Conservation (phyloP, 2,888 invertebrate genomes). For the Noctua janthe region DNA sequence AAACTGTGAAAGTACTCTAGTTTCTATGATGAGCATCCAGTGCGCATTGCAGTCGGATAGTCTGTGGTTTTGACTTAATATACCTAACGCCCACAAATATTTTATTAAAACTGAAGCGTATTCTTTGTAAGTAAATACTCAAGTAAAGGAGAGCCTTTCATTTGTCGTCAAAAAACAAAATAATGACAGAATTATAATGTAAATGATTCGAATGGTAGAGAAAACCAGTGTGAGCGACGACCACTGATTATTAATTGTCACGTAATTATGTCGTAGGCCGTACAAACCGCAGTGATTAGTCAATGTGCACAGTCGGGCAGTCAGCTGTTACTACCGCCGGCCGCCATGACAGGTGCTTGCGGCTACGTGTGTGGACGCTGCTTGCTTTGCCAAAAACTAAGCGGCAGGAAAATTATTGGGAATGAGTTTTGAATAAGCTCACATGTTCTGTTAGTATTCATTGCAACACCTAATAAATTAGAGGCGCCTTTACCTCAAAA, state of each 20-base stretch:
- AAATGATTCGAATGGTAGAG: not conserved
- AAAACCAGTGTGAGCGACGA: not conserved
- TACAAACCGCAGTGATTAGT: slow-evolving; percentile 53
- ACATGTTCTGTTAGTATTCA: not conserved
- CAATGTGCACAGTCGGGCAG: slow-evolving; percentile 19
- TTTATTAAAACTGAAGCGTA: not conserved
- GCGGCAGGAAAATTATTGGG: not conserved
- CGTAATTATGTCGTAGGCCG: slow-evolving; percentile 8
- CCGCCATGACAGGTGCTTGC: slow-evolving; percentile 41
- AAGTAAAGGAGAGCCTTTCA: not conserved
- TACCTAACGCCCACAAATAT: not conserved
- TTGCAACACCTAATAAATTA: not conserved
- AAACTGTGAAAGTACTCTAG: too few relatives aligned
- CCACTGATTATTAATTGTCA: not conserved
- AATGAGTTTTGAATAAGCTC: not conserved
- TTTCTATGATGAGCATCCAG: not conserved
- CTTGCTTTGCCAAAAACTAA: not conserved
- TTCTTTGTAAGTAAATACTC: not conserved
- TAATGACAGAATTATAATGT: not conserved
- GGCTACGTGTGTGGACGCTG: slow-evolving; percentile 21
- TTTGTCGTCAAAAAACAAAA: not conserved
- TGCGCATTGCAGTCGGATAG: not conserved
- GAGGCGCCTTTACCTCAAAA: not conserved
- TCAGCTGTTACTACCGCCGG: slow-evolving; percentile 39
- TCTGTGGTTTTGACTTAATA: not conserved